Evolutionary conservation across 2,888 invertebrate species (phyloP).

Genomic region (Petrolisthes manimaculis): DNA sequence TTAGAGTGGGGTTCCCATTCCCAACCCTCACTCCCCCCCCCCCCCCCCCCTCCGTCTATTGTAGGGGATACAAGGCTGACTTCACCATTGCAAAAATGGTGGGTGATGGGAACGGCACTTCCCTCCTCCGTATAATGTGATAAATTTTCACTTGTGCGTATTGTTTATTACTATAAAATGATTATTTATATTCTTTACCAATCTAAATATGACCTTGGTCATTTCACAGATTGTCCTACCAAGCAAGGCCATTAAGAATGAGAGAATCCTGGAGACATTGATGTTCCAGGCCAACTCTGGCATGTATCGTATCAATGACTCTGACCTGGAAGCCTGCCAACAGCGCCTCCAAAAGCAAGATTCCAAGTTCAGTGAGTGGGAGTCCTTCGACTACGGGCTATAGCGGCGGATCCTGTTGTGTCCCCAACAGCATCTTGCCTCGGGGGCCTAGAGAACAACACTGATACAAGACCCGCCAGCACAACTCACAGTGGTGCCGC

Average conservation of each 20-base stretch:
- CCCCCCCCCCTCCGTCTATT: too few relatives aligned
- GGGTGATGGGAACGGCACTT: too few relatives aligned
- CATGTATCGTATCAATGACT: conserved; percentile 91
- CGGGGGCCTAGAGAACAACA: conserved; percentile 24
- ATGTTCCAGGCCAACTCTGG: conserved; percentile 95
- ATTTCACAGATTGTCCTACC: conserved; percentile 83
- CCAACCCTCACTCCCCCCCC: too few relatives aligned
- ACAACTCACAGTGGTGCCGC: not conserved
- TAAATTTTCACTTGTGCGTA: too few relatives aligned
- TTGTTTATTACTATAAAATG: too few relatives aligned
- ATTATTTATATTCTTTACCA: too few relatives aligned
- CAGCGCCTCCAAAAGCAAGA: conserved; percentile 89
- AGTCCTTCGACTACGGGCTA: conserved; percentile 81
- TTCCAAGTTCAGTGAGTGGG: conserved; percentile 85
- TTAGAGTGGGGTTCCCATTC: too few relatives aligned
- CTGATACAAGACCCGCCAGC: not conserved
- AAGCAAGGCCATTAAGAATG: conserved; percentile 92
- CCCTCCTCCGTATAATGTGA: too few relatives aligned
- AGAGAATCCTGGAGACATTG: conserved; percentile 89
- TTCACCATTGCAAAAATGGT: too few relatives aligned
- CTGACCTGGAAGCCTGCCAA: conserved; percentile 87
- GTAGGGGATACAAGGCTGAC: too few relatives aligned
- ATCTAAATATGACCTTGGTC: too few relatives aligned
- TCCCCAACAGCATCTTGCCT: conserved; percentile 9
- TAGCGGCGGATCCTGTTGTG: conserved; percentile 40